These are phyloP conservation scores for Aphrophora alni DNA, from an alignment of 2,888 invertebrate genomes.

Conservation along the genomic window DNA sequence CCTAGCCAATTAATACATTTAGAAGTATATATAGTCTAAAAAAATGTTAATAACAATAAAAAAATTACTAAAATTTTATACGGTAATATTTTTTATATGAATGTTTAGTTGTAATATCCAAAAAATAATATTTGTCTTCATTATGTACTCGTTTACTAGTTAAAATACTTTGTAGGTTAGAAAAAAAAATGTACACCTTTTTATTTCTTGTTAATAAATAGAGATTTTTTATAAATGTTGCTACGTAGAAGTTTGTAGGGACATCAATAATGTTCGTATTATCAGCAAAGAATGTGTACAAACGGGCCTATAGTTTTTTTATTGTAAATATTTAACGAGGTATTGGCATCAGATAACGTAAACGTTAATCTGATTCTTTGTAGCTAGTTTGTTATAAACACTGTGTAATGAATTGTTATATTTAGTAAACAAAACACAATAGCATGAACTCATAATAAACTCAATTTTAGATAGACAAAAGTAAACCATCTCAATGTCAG, in stretches of 20 bases:
- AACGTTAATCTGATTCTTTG: neutral
- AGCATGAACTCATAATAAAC: neutral
- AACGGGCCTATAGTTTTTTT: conserved; percentile 47
- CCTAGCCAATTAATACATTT: neutral
- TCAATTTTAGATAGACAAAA: neutral
- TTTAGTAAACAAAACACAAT: neutral
- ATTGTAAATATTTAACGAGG: neutral
- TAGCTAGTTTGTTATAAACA: neutral
- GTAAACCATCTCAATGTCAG: neutral
- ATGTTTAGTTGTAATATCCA: neutral
- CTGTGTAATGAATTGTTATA: neutral
- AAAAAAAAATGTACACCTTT: neutral
- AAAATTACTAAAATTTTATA: neutral
- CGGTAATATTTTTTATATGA: conserved; percentile 4
- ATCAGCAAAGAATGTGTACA: conserved; percentile 20
- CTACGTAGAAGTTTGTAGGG: neutral
- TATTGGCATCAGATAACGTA: neutral
- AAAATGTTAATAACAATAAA: neutral
- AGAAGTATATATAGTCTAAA: neutral
- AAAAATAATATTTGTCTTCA: neutral
- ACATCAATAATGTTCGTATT: neutral
- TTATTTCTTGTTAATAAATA: neutral
- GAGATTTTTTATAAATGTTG: neutral
- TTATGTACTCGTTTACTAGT: neutral
- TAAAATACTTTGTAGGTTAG: neutral